Percentiles rank a stretch among this genome's conserved stretches.
Evolutionary conservation across 2,888 invertebrate genomes (phyloP).

Genomic region (Lysandra coridon): DNA sequence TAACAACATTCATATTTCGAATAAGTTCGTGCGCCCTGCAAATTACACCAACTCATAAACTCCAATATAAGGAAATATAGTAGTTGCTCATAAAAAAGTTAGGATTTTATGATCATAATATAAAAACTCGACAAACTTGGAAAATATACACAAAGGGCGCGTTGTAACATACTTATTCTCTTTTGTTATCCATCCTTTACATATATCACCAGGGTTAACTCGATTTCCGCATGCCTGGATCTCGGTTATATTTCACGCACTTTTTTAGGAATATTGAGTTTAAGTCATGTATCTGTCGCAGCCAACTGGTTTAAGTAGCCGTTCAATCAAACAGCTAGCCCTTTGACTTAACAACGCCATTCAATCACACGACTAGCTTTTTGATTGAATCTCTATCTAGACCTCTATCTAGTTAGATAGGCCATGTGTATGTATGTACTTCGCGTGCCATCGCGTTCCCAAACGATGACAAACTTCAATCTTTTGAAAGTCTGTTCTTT

Average conservation of each 20-base stretch:
- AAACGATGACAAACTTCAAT: no score
- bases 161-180: not conserved
- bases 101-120: constrained; percentile 5
- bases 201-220: not conserved
- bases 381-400: no score
- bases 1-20: not conserved
- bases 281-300: no score
- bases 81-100: constrained; percentile 14
- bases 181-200: not conserved
- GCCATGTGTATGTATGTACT: no score
- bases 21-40: not conserved
- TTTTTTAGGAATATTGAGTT: not conserved
- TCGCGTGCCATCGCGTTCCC: no score
- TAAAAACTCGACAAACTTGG: constrained; percentile 2
- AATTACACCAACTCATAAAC: not conserved
- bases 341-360: no score
- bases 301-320: no score
- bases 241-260: not conserved
- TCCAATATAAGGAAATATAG: constrained; percentile 1
- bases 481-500: no score
- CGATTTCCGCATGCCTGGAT: not conserved
- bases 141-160: constrained; percentile 13
- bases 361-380: no score
- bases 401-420: no score
- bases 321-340: no score